Evolutionary conservation across 2,113 vertebrate species (phyloP).

Genomic region (Tyto alba): DNA sequence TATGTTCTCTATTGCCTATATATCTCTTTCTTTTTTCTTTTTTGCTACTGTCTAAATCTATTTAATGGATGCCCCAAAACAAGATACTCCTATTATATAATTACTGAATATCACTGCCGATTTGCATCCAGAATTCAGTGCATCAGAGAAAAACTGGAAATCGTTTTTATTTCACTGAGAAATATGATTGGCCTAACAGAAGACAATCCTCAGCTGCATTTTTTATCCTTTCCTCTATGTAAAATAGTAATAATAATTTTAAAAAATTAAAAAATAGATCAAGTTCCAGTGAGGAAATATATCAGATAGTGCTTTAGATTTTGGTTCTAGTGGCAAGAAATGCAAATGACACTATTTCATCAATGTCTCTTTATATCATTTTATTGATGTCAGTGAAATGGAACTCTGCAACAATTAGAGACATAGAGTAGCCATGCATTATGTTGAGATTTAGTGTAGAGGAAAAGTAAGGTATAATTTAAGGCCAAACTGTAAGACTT

Average conservation of each 20-base stretch:
- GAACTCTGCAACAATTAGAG: neutral
- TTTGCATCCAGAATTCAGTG: neutral
- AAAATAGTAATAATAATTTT: neutral
- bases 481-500: neutral
- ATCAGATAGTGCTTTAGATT: neutral
- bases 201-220: neutral
- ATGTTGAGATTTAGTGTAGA: neutral
- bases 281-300: neutral
- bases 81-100: neutral
- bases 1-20: neutral
- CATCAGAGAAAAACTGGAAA: neutral
- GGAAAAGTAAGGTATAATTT: neutral
- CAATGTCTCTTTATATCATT: neutral
- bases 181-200: neutral
- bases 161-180: neutral
- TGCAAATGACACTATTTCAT: neutral
- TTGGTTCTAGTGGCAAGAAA: neutral
- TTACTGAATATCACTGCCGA: neutral
- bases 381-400: conserved; percentile 2
- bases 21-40: neutral
- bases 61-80: neutral
- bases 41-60: neutral
- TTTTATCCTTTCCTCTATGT: neutral
- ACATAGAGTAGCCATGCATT: neutral
- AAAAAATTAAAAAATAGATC: neutral